Evolutionary conservation across 2,113 vertebrate genomes (phyloP).

Genomic region (Oryctolagus cuniculus): mOryCun1.1 NC_091448.1:7513501-7514000

Average conservation of each 20-base stretch:
- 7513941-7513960: slow-evolving; percentile 30
- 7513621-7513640: not conserved
- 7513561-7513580: not conserved
- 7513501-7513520: not conserved
- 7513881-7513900: not conserved
- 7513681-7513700: accelerated
- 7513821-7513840: not conserved
- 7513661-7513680: not conserved
- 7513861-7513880: not conserved
- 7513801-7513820: not conserved
- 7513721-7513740: not conserved
- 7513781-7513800: not conserved
- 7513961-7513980: not conserved
- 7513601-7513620: accelerated
- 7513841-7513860: not conserved
- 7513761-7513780: not conserved
- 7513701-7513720: not conserved
- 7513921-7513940: not conserved
- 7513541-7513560: not conserved
- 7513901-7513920: not conserved
- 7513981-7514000: not conserved
- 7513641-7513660: accelerated
- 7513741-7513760: not conserved
- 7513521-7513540: not conserved
- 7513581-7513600: accelerated